These are phyloP conservation scores for Agonum fuliginosum DNA, from an alignment of 2,888 invertebrate genomes.

Conservation along the genomic window DNA sequence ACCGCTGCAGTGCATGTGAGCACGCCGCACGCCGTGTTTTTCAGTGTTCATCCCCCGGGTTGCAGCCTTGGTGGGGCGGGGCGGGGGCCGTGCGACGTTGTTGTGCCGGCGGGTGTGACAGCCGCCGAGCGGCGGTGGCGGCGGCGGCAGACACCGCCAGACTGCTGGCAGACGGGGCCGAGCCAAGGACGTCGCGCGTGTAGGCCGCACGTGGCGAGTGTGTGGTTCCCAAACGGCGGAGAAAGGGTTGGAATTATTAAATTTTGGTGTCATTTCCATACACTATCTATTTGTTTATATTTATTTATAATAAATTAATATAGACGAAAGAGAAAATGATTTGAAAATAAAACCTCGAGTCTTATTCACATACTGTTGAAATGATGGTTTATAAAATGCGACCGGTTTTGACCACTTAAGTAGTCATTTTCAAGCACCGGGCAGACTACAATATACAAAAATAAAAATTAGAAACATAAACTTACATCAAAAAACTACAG, in stretches of 20 bases:
- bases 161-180: slow-evolving; percentile 67
- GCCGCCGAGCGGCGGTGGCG: slow-evolving; percentile 50
- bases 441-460: too few relatives aligned
- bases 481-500: too few relatives aligned
- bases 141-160: slow-evolving; percentile 66
- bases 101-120: slow-evolving; percentile 53
- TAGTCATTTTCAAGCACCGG: too few relatives aligned
- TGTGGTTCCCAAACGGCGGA: slow-evolving; percentile 36
- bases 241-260: too few relatives aligned
- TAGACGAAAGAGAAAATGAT: too few relatives aligned
- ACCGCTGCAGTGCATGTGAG: neutral
- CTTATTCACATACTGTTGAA: too few relatives aligned
- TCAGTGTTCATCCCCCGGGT: slow-evolving; percentile 11
- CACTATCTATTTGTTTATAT: too few relatives aligned
- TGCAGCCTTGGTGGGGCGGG: neutral
- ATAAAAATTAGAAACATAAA: too few relatives aligned
- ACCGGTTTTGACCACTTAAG: too few relatives aligned
- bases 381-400: too few relatives aligned
- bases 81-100: slow-evolving; percentile 13
- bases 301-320: too few relatives aligned
- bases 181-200: slow-evolving; percentile 67
- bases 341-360: too few relatives aligned
- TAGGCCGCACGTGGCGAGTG: slow-evolving; percentile 62
- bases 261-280: neutral
- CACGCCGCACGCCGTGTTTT: neutral